Conservation (phyloP, 2,797 vertebrate species). For the Cynopterus sphinx region DNA sequence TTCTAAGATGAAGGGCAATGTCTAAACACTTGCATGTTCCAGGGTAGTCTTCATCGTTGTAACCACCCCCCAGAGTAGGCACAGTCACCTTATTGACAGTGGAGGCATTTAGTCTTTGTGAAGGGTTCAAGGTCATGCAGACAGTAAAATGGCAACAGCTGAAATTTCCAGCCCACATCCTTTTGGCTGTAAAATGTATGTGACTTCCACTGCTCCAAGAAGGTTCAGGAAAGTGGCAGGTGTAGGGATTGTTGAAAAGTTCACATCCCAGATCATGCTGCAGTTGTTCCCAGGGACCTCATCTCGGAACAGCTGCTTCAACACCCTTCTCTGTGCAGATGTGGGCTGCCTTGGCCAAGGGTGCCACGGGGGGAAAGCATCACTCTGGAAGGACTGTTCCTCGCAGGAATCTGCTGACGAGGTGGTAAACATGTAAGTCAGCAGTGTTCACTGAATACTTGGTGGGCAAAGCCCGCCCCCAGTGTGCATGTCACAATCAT, state of each 20-base stretch:
- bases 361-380: not conserved
- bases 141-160: not conserved
- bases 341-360: not conserved
- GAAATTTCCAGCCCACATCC: not conserved
- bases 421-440: accelerated
- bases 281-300: not conserved
- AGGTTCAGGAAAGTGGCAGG: not conserved
- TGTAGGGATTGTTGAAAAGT: not conserved
- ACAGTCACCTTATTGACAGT: not conserved
- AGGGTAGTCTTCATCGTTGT: not conserved
- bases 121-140: not conserved
- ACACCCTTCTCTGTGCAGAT: not conserved
- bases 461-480: not conserved
- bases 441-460: not conserved
- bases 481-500: not conserved
- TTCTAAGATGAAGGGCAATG: not conserved
- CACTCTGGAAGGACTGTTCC: not conserved
- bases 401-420: not conserved
- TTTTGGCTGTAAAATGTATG: not conserved
- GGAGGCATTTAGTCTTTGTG: not conserved
- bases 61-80: not conserved
- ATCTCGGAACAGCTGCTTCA: slow-evolving; percentile 31
- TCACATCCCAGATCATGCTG: not conserved
- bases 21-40: not conserved
- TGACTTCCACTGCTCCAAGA: not conserved